These are phyloP conservation scores for Harlomillsia oculata DNA, from an alignment of 1,140 invertebrate genomes.

Conservation along the genomic window DNA sequence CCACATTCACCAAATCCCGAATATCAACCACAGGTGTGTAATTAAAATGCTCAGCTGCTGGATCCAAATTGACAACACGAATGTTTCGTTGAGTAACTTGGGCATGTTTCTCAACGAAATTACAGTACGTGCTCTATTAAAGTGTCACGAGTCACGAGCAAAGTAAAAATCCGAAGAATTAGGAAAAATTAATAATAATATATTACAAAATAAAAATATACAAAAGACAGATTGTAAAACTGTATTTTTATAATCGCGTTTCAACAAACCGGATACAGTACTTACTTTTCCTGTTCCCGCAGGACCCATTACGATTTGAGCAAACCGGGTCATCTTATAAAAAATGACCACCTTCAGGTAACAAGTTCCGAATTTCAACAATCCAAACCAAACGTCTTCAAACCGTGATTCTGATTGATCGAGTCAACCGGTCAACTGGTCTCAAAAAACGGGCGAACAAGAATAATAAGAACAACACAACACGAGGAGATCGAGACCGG, in stretches of 20 bases:
- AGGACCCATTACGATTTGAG: conserved; percentile 88
- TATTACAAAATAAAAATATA: not conserved
- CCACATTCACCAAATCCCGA: conserved; percentile 82
- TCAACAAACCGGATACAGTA: not conserved
- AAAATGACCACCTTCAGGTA: too few species aligned
- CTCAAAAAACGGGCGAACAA: too few species aligned
- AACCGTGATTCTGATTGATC: too few species aligned
- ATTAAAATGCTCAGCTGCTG: conserved; percentile 91
- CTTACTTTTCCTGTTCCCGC: conserved; percentile 87
- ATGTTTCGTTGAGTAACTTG: conserved; percentile 60
- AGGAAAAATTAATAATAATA: not conserved
- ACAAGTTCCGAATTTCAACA: too few species aligned
- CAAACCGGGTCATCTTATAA: conserved; percentile 69
- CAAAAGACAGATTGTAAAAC: not conserved
- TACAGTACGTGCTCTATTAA: conserved; percentile 85
- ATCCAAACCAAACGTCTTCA: too few species aligned
- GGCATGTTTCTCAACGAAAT: conserved; percentile 74
- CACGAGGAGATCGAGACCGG: too few species aligned
- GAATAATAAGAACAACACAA: too few species aligned
- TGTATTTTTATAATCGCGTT: not conserved
- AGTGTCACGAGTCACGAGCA: conserved; percentile 9
- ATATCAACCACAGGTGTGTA: conserved; percentile 83
- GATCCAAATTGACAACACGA: conserved; percentile 91
- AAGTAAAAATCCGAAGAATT: conserved; percentile 17
- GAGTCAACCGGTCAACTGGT: too few species aligned